Conservation (phyloP, 1,140 invertebrate genomes). For the Drosophila obscura region DNA sequence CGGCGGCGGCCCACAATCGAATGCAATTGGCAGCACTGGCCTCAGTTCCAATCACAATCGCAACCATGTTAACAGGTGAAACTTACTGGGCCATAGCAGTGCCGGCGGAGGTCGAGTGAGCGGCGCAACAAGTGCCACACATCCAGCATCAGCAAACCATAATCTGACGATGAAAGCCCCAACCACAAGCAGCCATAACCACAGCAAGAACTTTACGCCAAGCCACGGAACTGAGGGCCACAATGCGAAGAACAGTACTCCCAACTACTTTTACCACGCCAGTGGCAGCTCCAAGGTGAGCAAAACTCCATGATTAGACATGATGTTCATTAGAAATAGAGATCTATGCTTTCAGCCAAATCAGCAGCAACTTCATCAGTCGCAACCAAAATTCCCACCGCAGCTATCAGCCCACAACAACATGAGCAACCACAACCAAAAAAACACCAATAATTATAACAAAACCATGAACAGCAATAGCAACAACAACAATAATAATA, state of each 20-base stretch:
- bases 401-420: slow-evolving; percentile 44
- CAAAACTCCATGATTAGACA: not conserved
- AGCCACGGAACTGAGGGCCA: slow-evolving; percentile 38
- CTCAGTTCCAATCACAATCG: slow-evolving; percentile 81
- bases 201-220: slow-evolving; percentile 41
- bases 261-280: slow-evolving; percentile 36
- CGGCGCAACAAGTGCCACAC: slow-evolving; percentile 23
- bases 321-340: not conserved
- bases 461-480: slow-evolving; percentile 28
- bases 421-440: slow-evolving; percentile 36
- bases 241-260: slow-evolving; percentile 34
- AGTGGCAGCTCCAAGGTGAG: slow-evolving; percentile 53
- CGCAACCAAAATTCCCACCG: slow-evolving; percentile 53
- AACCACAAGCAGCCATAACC: slow-evolving; percentile 42
- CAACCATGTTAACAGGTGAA: slow-evolving; percentile 83
- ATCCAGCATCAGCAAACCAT: slow-evolving; percentile 49
- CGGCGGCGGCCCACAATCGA: slow-evolving; percentile 46
- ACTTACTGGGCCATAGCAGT: slow-evolving; percentile 63
- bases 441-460: slow-evolving; percentile 31
- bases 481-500: slow-evolving; percentile 25
- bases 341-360: slow-evolving; percentile 4
- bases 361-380: slow-evolving; percentile 45
- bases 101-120: slow-evolving; percentile 38
- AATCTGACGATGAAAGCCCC: slow-evolving; percentile 59
- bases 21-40: slow-evolving; percentile 63